phyloP scores from a whole-genome alignment of 2,888 invertebrate genomes.

The Yponomeuta evonymella region DNA sequence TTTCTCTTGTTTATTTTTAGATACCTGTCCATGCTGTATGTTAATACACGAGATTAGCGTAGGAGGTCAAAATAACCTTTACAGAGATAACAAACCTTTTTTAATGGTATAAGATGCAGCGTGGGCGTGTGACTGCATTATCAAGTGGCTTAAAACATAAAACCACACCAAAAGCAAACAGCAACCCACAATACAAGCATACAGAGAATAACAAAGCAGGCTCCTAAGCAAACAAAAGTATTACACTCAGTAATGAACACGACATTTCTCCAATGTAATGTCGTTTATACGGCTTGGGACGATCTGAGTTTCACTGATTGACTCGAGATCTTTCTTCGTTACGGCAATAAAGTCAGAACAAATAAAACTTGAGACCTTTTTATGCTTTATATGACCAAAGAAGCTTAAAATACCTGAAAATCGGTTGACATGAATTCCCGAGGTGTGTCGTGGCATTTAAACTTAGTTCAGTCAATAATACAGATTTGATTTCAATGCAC shows the following conservation, averaged over 20 bases:
- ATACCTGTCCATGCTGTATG: not conserved
- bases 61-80: conserved; percentile 7
- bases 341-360: not conserved
- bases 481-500: too few relatives aligned
- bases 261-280: not conserved
- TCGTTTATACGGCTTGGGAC: not conserved
- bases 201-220: too few relatives aligned
- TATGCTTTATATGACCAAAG: not conserved
- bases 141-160: not conserved
- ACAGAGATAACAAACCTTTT: conserved; percentile 7
- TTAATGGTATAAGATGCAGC: not conserved
- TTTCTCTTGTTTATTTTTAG: conserved; percentile 14
- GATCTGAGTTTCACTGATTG: not conserved
- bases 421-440: not conserved
- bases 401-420: not conserved
- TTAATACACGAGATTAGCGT: conserved; percentile 3
- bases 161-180: not conserved
- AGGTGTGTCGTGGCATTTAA: not conserved
- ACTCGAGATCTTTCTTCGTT: not conserved
- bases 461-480: not conserved
- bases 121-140: not conserved
- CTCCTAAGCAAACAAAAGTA: not conserved
- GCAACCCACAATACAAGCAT: not conserved
- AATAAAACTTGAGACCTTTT: not conserved
- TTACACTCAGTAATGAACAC: not conserved